These are phyloP conservation scores for Falco berigora DNA, from an alignment of 2,797 vertebrate genomes.

Conservation along the genomic window DNA sequence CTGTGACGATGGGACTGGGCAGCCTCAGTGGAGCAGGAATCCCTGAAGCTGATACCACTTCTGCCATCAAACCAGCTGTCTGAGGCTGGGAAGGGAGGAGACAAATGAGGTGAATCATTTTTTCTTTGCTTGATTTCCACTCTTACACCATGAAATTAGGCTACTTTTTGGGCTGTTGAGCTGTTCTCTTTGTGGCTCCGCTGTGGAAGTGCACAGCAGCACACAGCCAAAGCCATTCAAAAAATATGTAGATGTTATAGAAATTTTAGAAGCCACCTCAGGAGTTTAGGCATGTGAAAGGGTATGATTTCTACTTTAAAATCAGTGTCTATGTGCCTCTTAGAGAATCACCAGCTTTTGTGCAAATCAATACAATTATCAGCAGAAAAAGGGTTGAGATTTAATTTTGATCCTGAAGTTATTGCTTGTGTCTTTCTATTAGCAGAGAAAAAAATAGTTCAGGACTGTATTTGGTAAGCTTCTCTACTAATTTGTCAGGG, in stretches of 20 bases:
- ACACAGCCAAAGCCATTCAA: neutral
- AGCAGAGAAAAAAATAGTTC: neutral
- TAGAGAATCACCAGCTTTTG: neutral
- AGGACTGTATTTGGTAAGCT: neutral
- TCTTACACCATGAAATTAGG: neutral
- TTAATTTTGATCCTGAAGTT: neutral
- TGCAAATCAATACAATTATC: neutral
- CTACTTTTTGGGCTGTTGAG: neutral
- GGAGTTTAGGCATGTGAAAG: neutral
- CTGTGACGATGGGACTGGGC: neutral
- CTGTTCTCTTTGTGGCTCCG: neutral
- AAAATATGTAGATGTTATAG: neutral
- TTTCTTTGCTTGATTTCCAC: neutral
- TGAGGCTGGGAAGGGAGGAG: neutral
- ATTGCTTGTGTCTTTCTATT: neutral
- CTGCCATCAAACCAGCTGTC: neutral
- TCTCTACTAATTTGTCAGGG: neutral
- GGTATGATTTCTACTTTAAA: neutral
- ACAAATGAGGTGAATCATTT: neutral
- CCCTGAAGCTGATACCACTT: neutral
- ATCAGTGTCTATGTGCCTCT: neutral
- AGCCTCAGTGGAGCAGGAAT: accelerated
- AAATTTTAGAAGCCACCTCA: neutral
- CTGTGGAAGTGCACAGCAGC: neutral
- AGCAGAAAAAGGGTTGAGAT: neutral